Conservation (phyloP, 1,140 invertebrate species). For the Euborellia annulipes region DNA sequence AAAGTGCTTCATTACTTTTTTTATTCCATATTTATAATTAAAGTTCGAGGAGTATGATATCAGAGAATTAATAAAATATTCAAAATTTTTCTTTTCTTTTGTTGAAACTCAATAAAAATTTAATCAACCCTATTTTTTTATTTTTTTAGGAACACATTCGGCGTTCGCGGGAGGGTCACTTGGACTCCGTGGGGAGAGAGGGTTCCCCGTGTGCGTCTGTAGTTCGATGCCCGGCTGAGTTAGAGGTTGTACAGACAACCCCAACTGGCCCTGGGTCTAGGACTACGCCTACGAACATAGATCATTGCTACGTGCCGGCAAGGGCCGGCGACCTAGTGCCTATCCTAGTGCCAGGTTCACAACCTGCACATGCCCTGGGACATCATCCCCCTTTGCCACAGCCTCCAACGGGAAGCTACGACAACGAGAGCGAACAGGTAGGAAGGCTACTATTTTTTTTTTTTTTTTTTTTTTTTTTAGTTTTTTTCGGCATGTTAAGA, state of each 20-base stretch:
- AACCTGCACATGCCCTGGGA: neutral
- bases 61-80: too few relatives aligned
- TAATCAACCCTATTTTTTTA: too few relatives aligned
- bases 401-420: neutral
- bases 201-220: constrained; percentile 14
- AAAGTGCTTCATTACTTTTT: too few relatives aligned
- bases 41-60: too few relatives aligned
- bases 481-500: too few relatives aligned
- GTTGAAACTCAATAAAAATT: too few relatives aligned
- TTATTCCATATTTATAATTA: too few relatives aligned
- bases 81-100: too few relatives aligned
- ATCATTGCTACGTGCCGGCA: constrained; percentile 31
- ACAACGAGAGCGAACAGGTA: neutral
- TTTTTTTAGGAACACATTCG: constrained; percentile 55
- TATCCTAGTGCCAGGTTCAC: constrained; percentile 21
- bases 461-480: too few relatives aligned
- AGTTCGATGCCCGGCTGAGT: neutral
- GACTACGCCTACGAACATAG: constrained; percentile 16
- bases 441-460: too few relatives aligned
- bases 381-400: neutral
- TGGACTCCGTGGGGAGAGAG: constrained; percentile 46
- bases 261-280: constrained; percentile 8
- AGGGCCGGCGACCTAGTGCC: constrained; percentile 27
- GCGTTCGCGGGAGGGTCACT: constrained; percentile 55
- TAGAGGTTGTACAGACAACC: neutral